Percentiles rank a stretch among this genome's conserved stretches.
Conservation (phyloP, 2,797 vertebrate genomes). For the Danio kyathit region DNA sequence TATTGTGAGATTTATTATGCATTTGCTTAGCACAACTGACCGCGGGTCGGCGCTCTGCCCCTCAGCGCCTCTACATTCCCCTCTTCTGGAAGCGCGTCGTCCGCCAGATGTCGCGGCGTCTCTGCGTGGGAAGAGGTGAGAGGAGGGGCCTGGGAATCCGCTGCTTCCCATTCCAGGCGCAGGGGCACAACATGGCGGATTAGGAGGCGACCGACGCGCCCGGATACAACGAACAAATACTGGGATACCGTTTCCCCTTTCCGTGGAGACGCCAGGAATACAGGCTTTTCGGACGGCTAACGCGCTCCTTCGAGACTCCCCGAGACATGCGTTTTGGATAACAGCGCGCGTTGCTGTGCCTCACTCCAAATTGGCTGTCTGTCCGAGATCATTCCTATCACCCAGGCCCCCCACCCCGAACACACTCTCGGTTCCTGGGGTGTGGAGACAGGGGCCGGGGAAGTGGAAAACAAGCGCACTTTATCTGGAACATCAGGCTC, state of each 20-base stretch:
- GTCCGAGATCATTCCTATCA: conserved; percentile 75
- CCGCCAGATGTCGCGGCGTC: conserved; percentile 71
- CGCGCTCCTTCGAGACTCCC: not conserved
- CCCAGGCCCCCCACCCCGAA: conserved; percentile 77
- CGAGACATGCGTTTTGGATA: conserved; percentile 50
- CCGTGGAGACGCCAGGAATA: conserved; percentile 54
- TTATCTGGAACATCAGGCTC: conserved; percentile 48
- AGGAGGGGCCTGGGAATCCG: conserved; percentile 78
- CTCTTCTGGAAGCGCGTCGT: not conserved
- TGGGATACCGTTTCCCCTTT: conserved; percentile 65
- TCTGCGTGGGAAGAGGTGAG: conserved; percentile 48
- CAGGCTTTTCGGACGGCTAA: conserved; percentile 39
- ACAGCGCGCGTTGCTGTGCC: conserved; percentile 60
- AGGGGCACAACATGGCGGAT: conserved; percentile 87
- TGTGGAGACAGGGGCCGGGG: conserved; percentile 80
- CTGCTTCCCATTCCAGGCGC: conserved; percentile 80
- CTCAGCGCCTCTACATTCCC: too few species aligned
- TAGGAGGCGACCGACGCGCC: conserved; percentile 81
- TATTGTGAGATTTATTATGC: too few species aligned
- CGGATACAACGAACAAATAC: conserved; percentile 80
- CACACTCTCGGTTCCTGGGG: conserved; percentile 78
- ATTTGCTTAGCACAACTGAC: too few species aligned
- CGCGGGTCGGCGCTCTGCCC: too few species aligned
- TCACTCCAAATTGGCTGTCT: conserved; percentile 64
- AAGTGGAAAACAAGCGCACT: conserved; percentile 65